A percentile compares a stretch with the other conserved stretches of the same genome.
Evolutionary conservation across 2,797 vertebrate species (phyloP).

Genomic region (Channallabes apus): DNA sequence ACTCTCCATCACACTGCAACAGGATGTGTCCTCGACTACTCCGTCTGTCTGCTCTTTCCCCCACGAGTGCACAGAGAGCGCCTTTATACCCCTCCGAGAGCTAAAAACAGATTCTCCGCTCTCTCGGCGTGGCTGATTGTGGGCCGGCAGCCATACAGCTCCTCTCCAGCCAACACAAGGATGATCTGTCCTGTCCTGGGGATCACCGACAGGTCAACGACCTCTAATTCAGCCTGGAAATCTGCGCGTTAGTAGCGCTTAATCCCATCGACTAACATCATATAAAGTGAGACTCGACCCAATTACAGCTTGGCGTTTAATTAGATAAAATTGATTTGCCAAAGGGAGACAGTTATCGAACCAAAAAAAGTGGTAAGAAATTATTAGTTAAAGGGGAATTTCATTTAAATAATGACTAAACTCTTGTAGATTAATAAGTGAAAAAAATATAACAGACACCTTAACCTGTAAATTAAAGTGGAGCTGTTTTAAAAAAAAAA

Average conservation of each 20-base stretch:
- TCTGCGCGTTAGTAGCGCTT: background rate
- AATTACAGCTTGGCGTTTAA: background rate
- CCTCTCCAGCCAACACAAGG: conserved; percentile 51
- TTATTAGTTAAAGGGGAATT: background rate
- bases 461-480: background rate
- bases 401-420: background rate
- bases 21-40: conserved; percentile 30
- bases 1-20: conserved; percentile 28
- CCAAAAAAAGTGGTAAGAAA: no score
- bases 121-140: conserved; percentile 12
- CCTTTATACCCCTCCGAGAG: conserved; percentile 36
- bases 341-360: background rate
- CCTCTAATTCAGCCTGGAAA: background rate
- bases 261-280: background rate
- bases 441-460: background rate
- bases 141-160: conserved; percentile 35
- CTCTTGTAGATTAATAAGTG: background rate
- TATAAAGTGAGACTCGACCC: background rate
- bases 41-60: conserved; percentile 16
- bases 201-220: conserved; percentile 43
- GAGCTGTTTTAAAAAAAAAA: no score
- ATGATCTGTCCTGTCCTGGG: conserved; percentile 47
- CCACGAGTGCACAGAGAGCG: conserved; percentile 4
- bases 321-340: background rate
- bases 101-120: conserved; percentile 43